Evolutionary conservation across 2,888 invertebrate genomes (phyloP), one percentile per base, ranked within the genome.

Genomic region (Yponomeuta malinellus): DNA sequence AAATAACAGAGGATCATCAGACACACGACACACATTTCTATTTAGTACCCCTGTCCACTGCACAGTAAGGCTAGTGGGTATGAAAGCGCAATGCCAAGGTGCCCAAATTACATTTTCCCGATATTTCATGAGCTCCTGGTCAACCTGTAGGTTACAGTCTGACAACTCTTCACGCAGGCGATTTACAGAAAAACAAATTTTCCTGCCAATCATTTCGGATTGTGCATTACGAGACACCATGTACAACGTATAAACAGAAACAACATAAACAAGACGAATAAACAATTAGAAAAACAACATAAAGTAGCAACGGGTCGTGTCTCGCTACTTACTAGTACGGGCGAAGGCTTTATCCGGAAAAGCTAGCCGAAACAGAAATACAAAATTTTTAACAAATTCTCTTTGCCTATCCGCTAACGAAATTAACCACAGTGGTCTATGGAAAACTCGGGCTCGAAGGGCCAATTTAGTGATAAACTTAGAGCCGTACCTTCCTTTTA

Each of bases 301-400:
- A 85, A 85, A 87, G 91, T 91, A 91, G 90, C 91, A 87, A 83
- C 79, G 80, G 84, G 82, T 88, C 84, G 83, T 83, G 80, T 84
- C 77, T 86, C 86, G 90, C 92, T 97, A 98, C 98, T 98, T 98
- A 98, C 98, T 95, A 98, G 96, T 93, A 97, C 97, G 95, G 97
- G 98, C 94, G 97, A 97, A 94, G 98, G 98, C 96, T 97, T 97
- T 94, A 98, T 98, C 97, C 98, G 97, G 97, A 98, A 98, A 95
- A 98, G 97, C 98, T 98, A 95, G 93, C 95, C 90, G 93, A 86
- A 89, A 90, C 83, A 89, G 90, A 88, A 90, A 90, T 82, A 86
- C 85, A 83, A 85, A 79, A 72, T 81, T 78, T 78, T 81, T 79
- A 80, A 76, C 52, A 59, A 59, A 59, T 59, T 59, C 52, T 59